Percentiles rank a stretch among this genome's conserved stretches.
Evolutionary conservation across 1,140 invertebrate genomes (phyloP).

Genomic region (Paracyclopina nana): DNA sequence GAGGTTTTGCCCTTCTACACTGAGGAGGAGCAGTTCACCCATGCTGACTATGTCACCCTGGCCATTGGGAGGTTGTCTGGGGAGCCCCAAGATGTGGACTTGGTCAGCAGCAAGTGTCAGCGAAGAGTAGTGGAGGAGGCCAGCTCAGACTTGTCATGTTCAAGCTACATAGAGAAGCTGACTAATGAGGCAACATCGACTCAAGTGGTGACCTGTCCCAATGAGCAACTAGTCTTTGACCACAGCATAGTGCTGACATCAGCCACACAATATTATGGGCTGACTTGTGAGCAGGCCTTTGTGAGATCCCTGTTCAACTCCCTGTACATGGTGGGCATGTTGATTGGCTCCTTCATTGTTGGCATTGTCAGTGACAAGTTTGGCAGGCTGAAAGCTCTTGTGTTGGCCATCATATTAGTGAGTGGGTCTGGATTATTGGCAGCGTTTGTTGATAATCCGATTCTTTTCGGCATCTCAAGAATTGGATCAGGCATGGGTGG

Average conservation of each 20-base stretch:
- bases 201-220: too few relatives aligned
- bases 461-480: background rate
- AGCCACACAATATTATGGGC: background rate
- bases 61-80: too few relatives aligned
- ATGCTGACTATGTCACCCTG: too few relatives aligned
- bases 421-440: background rate
- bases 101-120: too few relatives aligned
- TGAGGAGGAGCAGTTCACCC: too few relatives aligned
- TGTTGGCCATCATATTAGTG: background rate
- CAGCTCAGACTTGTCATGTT: too few relatives aligned
- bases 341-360: conserved; percentile 2
- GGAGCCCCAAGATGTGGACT: too few relatives aligned
- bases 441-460: background rate
- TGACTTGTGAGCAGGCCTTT: background rate
- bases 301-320: background rate
- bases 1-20: too few relatives aligned
- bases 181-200: too few relatives aligned
- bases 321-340: conserved; percentile 1
- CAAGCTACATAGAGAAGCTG: too few relatives aligned
- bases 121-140: too few relatives aligned
- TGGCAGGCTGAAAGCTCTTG: background rate
- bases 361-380: conserved; percentile 1
- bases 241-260: background rate
- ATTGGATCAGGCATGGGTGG: background rate
- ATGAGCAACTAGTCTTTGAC: background rate